Base-by-base conservation (phyloP, 2,888 invertebrate genomes). In the Mellilla xanthometata region DNA sequence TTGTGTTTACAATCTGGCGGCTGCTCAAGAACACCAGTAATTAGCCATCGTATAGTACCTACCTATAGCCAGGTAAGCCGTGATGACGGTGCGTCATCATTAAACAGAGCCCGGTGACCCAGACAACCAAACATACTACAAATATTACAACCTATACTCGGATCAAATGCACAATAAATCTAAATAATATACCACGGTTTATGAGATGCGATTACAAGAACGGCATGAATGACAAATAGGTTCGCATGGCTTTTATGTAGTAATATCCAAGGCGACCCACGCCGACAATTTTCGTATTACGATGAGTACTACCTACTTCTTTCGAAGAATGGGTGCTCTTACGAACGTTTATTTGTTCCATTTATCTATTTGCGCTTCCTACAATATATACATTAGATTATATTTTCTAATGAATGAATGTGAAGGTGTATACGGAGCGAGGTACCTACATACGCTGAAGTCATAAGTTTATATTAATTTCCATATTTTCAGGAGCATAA, bases 251-350 rank as follows among this genome's bases (percentile, higher is more conserved):
- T 59, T 52, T 54, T 58, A 50, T 50, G 29, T 32, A 24, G 24
- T 24, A 47, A 41, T 42, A 45, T 46, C 35, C 19, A 33, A 49
- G 43, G 44, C 57, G 58, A 62, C 72, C 72, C 69, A 78, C 72
- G 51, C 52, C 40, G 49, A 51, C 56, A 67, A 68, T 73, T 68
- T 66, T 60, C 58, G 58, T 56, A 63, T 62, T 56, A 59, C 51
- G 54, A 28, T 23, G 45, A 19, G 27, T 38, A 31, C 8, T 39
- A 35, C 9, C 13, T 12, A 36, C 34, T 45, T 45, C 39, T 40
- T 40, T 22, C 24, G 41, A 51, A 55, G 39, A 46, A 49, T 47
- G 41, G 53, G 42, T 34, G 35, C 26, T 41, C 11, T 12, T 28
- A 26, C 39, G 12, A 35, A 28, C 10, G 27, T 32, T 13, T 46